A percentile compares a stretch with the other conserved stretches of the same genome.
Evolutionary conservation across 1,140 invertebrate genomes (phyloP).

Genomic region (Drosophila cardini): DNA sequence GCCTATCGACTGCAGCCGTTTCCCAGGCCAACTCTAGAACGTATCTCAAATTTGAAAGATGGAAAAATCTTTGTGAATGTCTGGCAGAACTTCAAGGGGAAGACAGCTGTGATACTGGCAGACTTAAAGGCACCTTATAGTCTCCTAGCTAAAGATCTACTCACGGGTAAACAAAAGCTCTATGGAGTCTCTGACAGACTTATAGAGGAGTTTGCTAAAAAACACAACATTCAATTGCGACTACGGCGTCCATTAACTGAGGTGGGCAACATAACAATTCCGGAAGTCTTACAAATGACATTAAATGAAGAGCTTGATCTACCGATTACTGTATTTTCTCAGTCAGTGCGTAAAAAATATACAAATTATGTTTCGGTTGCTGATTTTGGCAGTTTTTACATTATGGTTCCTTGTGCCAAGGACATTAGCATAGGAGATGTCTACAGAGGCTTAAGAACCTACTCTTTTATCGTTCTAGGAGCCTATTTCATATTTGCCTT

Average conservation of each 20-base stretch:
- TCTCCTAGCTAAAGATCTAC: neutral
- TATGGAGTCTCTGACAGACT: neutral
- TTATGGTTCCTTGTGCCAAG: conserved; percentile 37
- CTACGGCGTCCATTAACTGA: neutral
- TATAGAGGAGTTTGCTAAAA: conserved; percentile 1
- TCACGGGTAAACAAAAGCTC: conserved; percentile 2
- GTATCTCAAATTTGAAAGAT: neutral
- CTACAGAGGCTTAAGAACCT: neutral
- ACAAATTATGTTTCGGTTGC: neutral
- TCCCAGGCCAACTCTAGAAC: conserved; percentile 9
- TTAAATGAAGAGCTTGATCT: conserved; percentile 3
- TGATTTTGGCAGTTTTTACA: neutral
- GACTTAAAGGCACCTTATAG: conserved; percentile 2
- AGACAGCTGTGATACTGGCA: conserved; percentile 3
- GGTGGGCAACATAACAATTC: no score
- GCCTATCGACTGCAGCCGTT: conserved; percentile 28
- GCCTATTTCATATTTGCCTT: conserved; percentile 29
- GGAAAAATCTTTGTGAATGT: neutral
- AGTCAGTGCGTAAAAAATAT: neutral
- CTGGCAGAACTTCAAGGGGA: conserved; percentile 16
- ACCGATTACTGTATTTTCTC: neutral
- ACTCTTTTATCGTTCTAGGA: conserved; percentile 2
- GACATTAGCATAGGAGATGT: conserved; percentile 8
- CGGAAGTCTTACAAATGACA: neutral
- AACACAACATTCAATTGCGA: conserved; percentile 7